These are phyloP conservation scores for Nomada ruficornis DNA, from an alignment of 2,888 invertebrate species.

Conservation along the genomic window DNA sequence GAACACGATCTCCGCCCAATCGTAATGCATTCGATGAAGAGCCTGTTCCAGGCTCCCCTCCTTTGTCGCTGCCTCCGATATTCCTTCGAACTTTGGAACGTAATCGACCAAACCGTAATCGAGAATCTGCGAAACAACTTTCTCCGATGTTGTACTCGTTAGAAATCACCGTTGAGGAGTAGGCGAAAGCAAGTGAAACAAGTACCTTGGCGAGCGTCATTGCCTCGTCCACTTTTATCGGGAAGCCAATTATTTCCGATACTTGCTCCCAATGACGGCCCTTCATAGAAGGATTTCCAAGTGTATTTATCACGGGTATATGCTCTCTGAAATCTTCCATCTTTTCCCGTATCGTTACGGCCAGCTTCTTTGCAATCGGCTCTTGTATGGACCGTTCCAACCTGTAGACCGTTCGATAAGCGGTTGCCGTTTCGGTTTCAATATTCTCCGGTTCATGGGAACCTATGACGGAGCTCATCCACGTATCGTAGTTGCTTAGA, in stretches of 20 bases:
- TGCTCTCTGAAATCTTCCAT: constrained; percentile 95
- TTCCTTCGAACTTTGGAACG: constrained; percentile 94
- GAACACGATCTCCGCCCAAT: constrained; percentile 94
- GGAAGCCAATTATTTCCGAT: constrained; percentile 97
- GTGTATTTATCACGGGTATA: constrained; percentile 95
- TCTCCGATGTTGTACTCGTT: background rate
- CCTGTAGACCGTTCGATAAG: constrained; percentile 92
- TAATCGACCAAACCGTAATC: constrained; percentile 96
- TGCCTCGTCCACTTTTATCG: constrained; percentile 93
- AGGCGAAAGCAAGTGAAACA: too few species aligned
- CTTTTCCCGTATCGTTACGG: constrained; percentile 88
- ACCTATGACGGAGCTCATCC: constrained; percentile 93
- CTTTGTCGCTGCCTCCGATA: constrained; percentile 98
- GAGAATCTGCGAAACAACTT: constrained; percentile 85
- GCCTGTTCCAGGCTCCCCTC: constrained; percentile 97
- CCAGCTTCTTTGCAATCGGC: constrained; percentile 91
- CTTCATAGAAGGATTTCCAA: constrained; percentile 98
- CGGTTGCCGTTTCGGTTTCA: constrained; percentile 90
- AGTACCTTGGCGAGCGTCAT: constrained; percentile 90
- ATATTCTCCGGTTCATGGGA: constrained; percentile 95
- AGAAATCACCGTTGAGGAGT: too few species aligned
- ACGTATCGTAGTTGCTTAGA: constrained; percentile 91
- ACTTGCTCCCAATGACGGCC: constrained; percentile 97
- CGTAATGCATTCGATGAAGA: constrained; percentile 94
- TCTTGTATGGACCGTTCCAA: constrained; percentile 93